Conservation (phyloP, 2,797 vertebrate species). For the Megaceryle alcyon region DNA sequence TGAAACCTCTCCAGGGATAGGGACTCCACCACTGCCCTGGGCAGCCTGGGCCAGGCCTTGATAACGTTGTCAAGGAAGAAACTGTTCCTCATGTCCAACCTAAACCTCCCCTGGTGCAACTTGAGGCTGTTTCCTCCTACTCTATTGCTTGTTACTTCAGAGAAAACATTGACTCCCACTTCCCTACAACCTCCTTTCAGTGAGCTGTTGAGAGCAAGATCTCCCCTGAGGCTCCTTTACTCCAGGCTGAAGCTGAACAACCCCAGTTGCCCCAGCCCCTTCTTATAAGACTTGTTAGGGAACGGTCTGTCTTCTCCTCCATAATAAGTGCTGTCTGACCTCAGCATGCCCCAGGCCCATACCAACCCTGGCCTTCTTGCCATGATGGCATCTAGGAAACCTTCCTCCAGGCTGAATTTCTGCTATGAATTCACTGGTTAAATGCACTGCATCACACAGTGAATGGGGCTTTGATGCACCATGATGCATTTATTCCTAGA, state of each 20-base stretch:
- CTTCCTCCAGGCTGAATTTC: not conserved
- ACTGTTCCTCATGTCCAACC: too few relatives aligned
- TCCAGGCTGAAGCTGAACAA: not conserved
- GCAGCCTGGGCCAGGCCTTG: not conserved
- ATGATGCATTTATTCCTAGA: not conserved
- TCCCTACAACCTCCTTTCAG: too few relatives aligned
- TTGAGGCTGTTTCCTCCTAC: too few relatives aligned
- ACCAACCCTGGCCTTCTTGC: not conserved
- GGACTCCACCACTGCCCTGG: not conserved
- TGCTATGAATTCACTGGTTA: not conserved
- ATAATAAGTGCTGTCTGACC: not conserved
- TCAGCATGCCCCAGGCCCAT: not conserved
- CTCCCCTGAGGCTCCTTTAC: too few relatives aligned
- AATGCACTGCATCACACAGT: not conserved
- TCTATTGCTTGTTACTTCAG: too few relatives aligned
- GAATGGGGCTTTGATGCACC: not conserved
- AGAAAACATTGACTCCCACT: too few relatives aligned
- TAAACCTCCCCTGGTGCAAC: too few relatives aligned
- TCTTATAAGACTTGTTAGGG: not conserved
- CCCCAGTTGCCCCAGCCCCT: not conserved
- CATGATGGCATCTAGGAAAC: not conserved
- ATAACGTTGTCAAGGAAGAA: not conserved
- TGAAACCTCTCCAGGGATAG: not conserved
- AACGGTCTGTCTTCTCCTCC: not conserved
- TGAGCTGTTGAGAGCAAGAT: too few relatives aligned